Conservation (phyloP, 2,113 vertebrate genomes). For the Tachuris rubrigastra region DNA sequence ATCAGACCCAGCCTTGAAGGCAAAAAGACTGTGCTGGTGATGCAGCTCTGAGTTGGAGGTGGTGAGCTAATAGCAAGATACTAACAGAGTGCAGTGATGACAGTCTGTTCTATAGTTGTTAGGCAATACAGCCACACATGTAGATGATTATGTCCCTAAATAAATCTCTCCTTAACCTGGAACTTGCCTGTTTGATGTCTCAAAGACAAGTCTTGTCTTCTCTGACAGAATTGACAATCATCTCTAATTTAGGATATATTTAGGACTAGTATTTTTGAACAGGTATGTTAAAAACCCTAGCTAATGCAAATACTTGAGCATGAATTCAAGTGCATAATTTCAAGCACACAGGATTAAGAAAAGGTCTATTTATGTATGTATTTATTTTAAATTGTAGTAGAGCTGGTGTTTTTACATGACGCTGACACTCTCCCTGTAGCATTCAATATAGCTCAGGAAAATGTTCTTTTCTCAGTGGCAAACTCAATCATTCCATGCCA, state of each 20-base stretch:
- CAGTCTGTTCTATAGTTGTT: background rate
- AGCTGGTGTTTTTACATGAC: background rate
- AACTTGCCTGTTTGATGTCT: background rate
- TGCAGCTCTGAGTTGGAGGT: background rate
- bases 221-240: background rate
- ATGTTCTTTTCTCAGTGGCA: background rate
- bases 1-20: background rate
- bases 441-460: background rate
- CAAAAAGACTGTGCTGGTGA: background rate
- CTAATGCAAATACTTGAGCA: background rate
- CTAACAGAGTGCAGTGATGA: background rate
- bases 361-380: background rate
- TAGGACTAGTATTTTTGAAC: background rate
- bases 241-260: background rate
- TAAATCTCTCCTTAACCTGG: background rate
- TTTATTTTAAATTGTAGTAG: background rate
- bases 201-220: background rate
- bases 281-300: background rate
- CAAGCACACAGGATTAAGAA: background rate
- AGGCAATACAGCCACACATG: background rate
- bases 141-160: background rate
- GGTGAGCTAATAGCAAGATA: background rate
- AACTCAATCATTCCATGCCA: background rate
- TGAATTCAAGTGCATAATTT: background rate
- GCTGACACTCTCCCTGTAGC: background rate